A percentile compares a stretch with the other conserved stretches of the same genome.
These are phyloP conservation scores for Crepidodera aurea DNA, from an alignment of 2,888 invertebrate species.

Conservation along the genomic window DNA sequence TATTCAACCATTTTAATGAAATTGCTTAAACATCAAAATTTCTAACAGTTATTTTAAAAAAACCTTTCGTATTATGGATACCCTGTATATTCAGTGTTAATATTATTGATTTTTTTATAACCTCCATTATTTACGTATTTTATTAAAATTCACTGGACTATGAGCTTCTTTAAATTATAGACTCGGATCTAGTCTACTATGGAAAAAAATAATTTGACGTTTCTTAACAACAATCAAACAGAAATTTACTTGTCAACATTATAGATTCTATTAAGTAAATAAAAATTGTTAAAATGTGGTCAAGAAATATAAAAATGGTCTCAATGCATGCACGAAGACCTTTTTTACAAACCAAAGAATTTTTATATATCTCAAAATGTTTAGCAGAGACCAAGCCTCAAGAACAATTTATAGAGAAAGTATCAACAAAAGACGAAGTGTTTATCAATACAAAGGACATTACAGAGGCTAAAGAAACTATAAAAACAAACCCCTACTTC, in stretches of 20 bases:
- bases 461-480: not conserved
- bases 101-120: too few species aligned
- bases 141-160: not conserved
- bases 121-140: too few species aligned
- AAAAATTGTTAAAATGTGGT: constrained; percentile 8
- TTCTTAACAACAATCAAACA: not conserved
- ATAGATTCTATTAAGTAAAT: not conserved
- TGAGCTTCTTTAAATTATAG: not conserved
- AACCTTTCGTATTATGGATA: too few species aligned
- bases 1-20: too few species aligned
- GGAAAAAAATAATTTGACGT: not conserved
- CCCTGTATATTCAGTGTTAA: too few species aligned
- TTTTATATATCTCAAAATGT: not conserved
- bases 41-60: too few species aligned
- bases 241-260: not conserved
- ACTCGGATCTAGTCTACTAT: not conserved
- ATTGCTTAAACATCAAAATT: too few species aligned
- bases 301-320: not conserved
- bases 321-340: not conserved
- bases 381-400: not conserved
- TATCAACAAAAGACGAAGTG: not conserved
- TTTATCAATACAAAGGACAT: not conserved
- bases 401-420: not conserved
- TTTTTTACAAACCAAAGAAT: not conserved
- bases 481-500: constrained; percentile 5